These are phyloP conservation scores for Pelvicachromis taeniatus DNA, from an alignment of 2,113 vertebrate genomes.

Conservation along the genomic window DNA sequence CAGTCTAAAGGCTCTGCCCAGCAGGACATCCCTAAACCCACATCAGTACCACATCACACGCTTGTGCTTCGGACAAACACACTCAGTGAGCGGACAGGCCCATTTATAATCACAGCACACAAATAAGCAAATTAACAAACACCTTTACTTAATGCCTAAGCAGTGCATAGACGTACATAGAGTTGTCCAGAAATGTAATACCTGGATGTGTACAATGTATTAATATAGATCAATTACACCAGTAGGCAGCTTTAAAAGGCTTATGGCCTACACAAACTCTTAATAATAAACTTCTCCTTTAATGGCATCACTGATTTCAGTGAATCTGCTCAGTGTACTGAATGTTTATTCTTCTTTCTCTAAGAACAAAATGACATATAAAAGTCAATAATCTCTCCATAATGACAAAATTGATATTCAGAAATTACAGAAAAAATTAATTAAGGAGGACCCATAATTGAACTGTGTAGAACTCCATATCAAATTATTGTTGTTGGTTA, in stretches of 20 bases:
- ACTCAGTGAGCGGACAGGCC: conserved; percentile 33
- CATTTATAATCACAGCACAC: background rate
- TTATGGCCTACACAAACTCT: background rate
- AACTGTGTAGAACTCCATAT: background rate
- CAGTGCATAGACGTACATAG: background rate
- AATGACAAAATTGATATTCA: background rate
- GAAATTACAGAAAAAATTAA: background rate
- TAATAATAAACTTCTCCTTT: background rate
- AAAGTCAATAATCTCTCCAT: background rate
- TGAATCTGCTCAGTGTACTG: background rate
- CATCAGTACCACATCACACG: background rate
- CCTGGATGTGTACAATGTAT: background rate
- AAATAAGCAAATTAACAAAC: background rate
- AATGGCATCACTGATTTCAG: background rate
- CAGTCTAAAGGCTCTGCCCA: background rate
- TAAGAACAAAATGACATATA: background rate
- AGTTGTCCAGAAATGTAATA: background rate
- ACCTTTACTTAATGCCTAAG: background rate
- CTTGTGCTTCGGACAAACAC: background rate
- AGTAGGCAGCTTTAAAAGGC: background rate
- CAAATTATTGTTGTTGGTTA: background rate
- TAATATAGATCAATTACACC: background rate
- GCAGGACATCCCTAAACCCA: conserved; percentile 26
- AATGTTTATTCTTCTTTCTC: background rate
- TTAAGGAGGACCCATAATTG: background rate